Conservation (phyloP, 2,113 vertebrate genomes). For the Sander vitreus region DNA sequence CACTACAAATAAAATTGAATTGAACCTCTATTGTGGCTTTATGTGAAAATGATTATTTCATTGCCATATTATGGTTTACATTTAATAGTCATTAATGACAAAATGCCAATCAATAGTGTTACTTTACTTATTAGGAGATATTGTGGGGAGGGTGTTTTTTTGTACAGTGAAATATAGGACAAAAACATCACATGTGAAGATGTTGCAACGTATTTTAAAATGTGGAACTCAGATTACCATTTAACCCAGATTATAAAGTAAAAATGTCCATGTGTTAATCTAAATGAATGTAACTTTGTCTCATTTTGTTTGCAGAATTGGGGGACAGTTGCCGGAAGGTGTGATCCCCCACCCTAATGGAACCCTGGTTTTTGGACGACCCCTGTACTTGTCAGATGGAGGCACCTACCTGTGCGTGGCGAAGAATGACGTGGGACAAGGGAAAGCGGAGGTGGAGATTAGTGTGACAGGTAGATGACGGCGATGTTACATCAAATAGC, state of each 20-base stretch:
- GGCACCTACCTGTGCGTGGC: slow-evolving; percentile 88
- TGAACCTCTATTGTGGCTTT: no score
- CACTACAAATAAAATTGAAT: no score
- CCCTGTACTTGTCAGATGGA: slow-evolving; percentile 78
- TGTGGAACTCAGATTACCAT: neutral
- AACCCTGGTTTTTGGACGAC: slow-evolving; percentile 84
- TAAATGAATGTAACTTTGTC: neutral
- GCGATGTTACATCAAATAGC: neutral
- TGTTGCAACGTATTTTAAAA: neutral
- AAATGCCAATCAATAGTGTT: neutral
- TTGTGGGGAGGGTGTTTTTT: neutral
- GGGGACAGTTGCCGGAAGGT: slow-evolving; percentile 83
- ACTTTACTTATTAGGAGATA: no score
- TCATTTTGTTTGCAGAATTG: slow-evolving; percentile 78
- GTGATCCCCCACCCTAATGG: slow-evolving; percentile 79
- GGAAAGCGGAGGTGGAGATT: slow-evolving; percentile 76
- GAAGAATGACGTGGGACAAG: slow-evolving; percentile 83
- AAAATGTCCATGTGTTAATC: neutral
- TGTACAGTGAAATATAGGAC: no score
- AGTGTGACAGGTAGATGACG: slow-evolving; percentile 79
- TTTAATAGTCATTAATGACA: no score
- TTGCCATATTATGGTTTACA: no score
- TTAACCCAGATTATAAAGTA: neutral
- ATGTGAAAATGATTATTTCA: no score
- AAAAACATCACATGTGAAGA: neutral